phyloP scores from a whole-genome alignment of 2,113 vertebrate species.

The Corythoichthys haematopterus region DNA sequence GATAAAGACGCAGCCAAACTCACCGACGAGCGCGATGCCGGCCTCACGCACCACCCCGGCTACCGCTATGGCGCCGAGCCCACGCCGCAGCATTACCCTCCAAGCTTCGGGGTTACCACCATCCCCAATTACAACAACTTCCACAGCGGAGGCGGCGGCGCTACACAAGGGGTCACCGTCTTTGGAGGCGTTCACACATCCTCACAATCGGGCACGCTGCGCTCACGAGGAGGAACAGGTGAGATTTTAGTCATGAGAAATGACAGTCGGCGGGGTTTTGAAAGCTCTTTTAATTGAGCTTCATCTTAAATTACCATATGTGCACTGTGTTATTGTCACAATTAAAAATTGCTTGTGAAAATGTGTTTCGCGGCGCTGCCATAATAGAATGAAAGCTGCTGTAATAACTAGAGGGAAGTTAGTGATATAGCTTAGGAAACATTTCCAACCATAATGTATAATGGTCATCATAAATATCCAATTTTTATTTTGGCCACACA shows the following conservation, averaged over 20 bases:
- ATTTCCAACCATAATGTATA: background rate
- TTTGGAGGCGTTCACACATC: slow-evolving; percentile 96
- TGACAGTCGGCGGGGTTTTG: background rate
- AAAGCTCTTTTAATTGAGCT: background rate
- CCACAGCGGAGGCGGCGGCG: slow-evolving; percentile 72
- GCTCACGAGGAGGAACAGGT: slow-evolving; percentile 93
- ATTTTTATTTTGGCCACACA: background rate
- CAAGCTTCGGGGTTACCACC: slow-evolving; percentile 90
- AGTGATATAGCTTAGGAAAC: background rate
- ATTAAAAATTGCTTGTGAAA: slow-evolving; percentile 4
- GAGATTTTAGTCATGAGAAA: slow-evolving; percentile 5
- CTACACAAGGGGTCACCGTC: slow-evolving; percentile 89
- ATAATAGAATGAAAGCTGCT: background rate
- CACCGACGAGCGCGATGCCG: slow-evolving; percentile 91
- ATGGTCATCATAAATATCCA: background rate
- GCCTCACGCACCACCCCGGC: slow-evolving; percentile 90
- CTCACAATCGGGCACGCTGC: slow-evolving; percentile 90
- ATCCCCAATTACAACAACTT: slow-evolving; percentile 99
- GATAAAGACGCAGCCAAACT: slow-evolving; percentile 99
- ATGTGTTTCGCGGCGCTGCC: background rate
- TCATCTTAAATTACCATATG: background rate
- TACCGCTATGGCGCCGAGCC: slow-evolving; percentile 98
- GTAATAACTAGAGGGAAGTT: background rate
- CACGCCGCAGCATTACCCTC: slow-evolving; percentile 97
- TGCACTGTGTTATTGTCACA: background rate